A percentile compares a stretch with the other conserved stretches of the same genome.
Conservation (phyloP, 2,797 vertebrate genomes). For the Enteromius treurensis region DNA sequence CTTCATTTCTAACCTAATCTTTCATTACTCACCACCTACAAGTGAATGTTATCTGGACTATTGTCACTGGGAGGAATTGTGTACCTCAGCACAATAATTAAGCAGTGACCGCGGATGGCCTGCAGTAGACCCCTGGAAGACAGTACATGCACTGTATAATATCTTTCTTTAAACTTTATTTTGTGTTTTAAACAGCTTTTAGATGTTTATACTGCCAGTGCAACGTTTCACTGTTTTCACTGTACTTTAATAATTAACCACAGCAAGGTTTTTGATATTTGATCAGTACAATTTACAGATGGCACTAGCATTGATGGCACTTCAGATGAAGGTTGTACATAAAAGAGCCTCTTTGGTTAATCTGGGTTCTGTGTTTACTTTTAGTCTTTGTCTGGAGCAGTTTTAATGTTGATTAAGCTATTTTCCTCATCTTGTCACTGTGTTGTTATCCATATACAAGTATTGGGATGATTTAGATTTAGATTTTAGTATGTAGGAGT, state of each 20-base stretch:
- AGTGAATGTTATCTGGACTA: neutral
- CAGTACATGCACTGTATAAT: neutral
- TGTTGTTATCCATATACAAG: neutral
- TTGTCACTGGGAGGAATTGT: slow-evolving; percentile 14
- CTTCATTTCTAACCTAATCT: slow-evolving; percentile 54
- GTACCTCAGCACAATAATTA: neutral
- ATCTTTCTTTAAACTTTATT: neutral
- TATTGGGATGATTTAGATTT: neutral
- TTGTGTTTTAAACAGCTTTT: neutral
- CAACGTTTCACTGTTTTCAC: slow-evolving; percentile 6
- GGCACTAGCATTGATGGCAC: neutral
- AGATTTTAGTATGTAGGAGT: neutral
- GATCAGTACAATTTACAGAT: neutral
- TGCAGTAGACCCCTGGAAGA: slow-evolving; percentile 1
- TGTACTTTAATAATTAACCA: neutral
- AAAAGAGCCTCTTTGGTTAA: neutral
- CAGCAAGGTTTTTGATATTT: neutral
- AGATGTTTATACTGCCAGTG: neutral
- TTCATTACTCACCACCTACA: slow-evolving; percentile 14
- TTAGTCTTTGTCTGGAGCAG: slow-evolving; percentile 10
- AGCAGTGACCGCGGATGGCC: neutral
- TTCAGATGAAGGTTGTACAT: slow-evolving; percentile 25
- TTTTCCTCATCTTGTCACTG: neutral
- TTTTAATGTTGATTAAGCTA: neutral
- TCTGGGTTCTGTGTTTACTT: slow-evolving; percentile 7